These are phyloP conservation scores for Silvanus unidentatus DNA, from an alignment of 2,888 invertebrate genomes.

Conservation along the genomic window DNA sequence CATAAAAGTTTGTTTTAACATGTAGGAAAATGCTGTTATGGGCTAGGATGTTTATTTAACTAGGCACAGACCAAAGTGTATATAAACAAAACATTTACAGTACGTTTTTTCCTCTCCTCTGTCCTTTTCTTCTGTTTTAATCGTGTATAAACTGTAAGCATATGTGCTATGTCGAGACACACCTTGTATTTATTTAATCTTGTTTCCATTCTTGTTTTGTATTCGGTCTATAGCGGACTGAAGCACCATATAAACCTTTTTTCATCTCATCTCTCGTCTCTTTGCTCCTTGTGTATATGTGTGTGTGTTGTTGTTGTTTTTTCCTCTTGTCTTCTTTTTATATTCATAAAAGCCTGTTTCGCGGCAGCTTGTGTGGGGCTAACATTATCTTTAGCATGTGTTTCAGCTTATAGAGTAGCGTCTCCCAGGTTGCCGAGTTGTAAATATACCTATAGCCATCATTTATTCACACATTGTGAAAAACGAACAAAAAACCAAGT, in stretches of 20 bases:
- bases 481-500: no score
- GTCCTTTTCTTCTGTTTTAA: conserved; percentile 24
- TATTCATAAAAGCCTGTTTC: conserved; percentile 22
- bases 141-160: conserved; percentile 24
- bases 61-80: conserved; percentile 16
- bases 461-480: conserved; percentile 4
- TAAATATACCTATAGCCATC: conserved; percentile 15
- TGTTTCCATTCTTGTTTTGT: conserved; percentile 33
- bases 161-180: conserved; percentile 28
- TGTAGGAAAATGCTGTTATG: no score
- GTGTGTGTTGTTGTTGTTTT: conserved; percentile 6
- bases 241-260: conserved; percentile 11
- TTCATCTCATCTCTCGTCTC: no score
- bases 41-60: conserved; percentile 13
- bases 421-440: conserved; percentile 24
- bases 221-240: conserved; percentile 13
- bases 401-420: conserved; percentile 28
- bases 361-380: conserved; percentile 29
- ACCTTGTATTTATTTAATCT: conserved; percentile 37
- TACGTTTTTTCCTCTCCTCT: no score
- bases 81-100: conserved; percentile 8
- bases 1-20: no score
- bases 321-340: conserved; percentile 25
- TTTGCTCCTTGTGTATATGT: no score
- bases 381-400: conserved; percentile 34